Evolutionary conservation across 1,140 invertebrate species (phyloP).

Genomic region (Scaptomyza hsui): DNA sequence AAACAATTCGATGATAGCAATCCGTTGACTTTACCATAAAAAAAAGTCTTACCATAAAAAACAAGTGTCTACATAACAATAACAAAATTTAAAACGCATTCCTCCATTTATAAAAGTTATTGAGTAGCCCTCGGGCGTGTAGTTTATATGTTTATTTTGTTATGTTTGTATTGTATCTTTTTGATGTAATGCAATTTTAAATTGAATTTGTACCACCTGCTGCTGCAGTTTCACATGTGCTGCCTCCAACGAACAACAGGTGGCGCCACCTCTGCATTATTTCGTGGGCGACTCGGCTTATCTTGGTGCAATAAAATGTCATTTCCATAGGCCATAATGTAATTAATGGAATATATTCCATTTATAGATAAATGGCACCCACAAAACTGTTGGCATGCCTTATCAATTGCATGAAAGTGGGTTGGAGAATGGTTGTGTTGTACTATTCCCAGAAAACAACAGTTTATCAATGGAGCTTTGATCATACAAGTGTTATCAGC

Average conservation of each 20-base stretch:
- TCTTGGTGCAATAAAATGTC: conserved; percentile 46
- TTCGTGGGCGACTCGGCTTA: neutral
- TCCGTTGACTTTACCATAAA: neutral
- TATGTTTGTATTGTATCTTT: conserved; percentile 4
- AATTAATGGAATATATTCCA: conserved; percentile 63
- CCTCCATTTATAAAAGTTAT: neutral
- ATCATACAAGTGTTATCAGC: conserved; percentile 47
- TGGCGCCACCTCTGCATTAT: conserved; percentile 36
- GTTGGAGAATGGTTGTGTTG: neutral
- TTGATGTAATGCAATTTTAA: conserved; percentile 62
- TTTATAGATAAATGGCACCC: conserved; percentile 46
- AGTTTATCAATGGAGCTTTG: conserved; percentile 6
- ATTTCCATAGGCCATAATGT: conserved; percentile 58
- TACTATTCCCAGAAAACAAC: neutral
- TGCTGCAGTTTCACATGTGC: conserved; percentile 17
- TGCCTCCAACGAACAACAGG: conserved; percentile 54
- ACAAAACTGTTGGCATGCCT: neutral
- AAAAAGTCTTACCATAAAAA: too few relatives aligned
- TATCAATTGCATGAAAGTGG: conserved; percentile 24
- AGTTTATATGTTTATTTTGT: neutral
- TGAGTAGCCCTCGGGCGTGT: conserved; percentile 37
- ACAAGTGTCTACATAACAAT: too few relatives aligned
- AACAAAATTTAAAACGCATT: neutral
- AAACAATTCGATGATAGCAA: too few relatives aligned
- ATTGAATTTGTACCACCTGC: conserved; percentile 71